Base-by-base conservation (phyloP, 2,888 invertebrate species). In the Mactromeris polynyma region DNA sequence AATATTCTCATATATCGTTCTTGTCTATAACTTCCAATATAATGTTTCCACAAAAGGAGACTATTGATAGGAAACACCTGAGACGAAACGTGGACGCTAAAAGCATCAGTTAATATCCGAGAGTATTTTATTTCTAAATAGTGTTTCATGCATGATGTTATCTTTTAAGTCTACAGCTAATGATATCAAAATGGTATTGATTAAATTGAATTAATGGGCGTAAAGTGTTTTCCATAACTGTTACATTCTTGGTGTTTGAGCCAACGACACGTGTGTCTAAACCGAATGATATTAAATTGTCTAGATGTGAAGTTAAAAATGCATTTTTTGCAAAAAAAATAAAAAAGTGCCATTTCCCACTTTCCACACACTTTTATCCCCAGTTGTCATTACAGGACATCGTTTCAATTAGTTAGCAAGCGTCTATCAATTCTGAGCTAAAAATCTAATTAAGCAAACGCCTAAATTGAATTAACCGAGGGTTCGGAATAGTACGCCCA, bases 141-240 rank as follows among this genome's bases (percentile, higher is more conserved):
- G 73, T 73, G 73, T 73, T 26, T 19, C 73, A 36, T 36, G 33
- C 33, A 33, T 33, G 73, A 73, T 73, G 36, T 19, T 73, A 73
- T 73, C 73, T 7, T 9, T 33, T 19, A 73, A 33, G 73, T 73
- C 33, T 69, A 69, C 17, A 36, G 73, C 36, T 73, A 73, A 73
- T 73, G 73, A 73, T 73, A 73, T 73, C 73, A 73, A 73, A 64
- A 73, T 73, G 73, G 21, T 73, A 73, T 73, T 73, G 73, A 73
- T 73, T 73, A 26, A 33, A 73, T 73, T 33, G 33, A 73, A 36
- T 73, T 73, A 36, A 36, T 73, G 36, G 73, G 19, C 73, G 31
- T 33, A 36, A 73, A 73, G 36, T 14, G 73, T 73, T 73, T 73
- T 73, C 58, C 36, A 73, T 73, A 36, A 73, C 73, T 36, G 14